Conservation (phyloP, 2,113 vertebrate species). For the Oncorhynchus clarkii region DNA sequence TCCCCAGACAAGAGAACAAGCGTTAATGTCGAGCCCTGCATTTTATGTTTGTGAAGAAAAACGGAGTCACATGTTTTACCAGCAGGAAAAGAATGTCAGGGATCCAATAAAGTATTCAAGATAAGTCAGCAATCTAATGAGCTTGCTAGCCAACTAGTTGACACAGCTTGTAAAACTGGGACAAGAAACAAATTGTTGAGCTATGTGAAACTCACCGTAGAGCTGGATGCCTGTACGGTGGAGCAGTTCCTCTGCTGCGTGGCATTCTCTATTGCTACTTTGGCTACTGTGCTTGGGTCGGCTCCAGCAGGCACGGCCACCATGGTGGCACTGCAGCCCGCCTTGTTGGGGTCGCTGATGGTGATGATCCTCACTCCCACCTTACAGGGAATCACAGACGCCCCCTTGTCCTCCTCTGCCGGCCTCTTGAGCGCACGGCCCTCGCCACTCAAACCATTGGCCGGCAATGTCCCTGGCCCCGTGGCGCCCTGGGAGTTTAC, state of each 20-base stretch:
- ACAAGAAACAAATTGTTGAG: neutral
- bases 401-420: constrained; percentile 86
- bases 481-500: constrained; percentile 79
- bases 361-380: constrained; percentile 98
- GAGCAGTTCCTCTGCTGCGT: constrained; percentile 93
- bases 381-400: constrained; percentile 92
- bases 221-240: constrained; percentile 78
- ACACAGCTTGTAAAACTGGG: neutral
- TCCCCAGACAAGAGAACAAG: too few relatives aligned
- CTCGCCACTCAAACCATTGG: constrained; percentile 87
- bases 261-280: constrained; percentile 99
- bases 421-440: constrained; percentile 90
- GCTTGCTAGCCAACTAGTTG: too few relatives aligned
- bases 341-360: constrained; percentile 99
- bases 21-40: too few relatives aligned
- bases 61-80: too few relatives aligned
- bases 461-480: constrained; percentile 75
- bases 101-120: too few relatives aligned
- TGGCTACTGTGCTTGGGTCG: constrained; percentile 98
- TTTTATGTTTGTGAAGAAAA: too few relatives aligned
- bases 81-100: too few relatives aligned
- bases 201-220: constrained; percentile 76
- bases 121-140: too few relatives aligned
- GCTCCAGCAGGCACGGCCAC: constrained; percentile 97
- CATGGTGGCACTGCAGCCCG: constrained; percentile 96